phyloP scores from a whole-genome alignment of 2,888 invertebrate species.

The Drosophila anomalata region DNA sequence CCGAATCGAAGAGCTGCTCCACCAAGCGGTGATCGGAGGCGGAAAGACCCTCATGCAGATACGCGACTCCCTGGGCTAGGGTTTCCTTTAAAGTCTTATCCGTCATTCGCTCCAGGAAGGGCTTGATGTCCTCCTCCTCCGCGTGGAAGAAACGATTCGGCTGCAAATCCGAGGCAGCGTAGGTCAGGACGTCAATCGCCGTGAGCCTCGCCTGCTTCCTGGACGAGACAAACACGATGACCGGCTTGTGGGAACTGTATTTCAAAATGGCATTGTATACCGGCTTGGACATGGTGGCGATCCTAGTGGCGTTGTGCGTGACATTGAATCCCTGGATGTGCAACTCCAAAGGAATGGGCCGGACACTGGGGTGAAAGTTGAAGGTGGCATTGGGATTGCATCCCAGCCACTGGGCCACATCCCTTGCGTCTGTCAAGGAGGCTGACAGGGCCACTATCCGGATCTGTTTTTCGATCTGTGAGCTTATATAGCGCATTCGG shows the following conservation, averaged over 20 bases:
- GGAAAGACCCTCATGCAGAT: slow-evolving; percentile 97
- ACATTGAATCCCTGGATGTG: slow-evolving; percentile 99
- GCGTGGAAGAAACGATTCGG: slow-evolving; percentile 96
- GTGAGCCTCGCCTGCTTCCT: slow-evolving; percentile 96
- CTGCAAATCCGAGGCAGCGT: slow-evolving; percentile 94
- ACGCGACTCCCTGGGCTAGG: slow-evolving; percentile 97
- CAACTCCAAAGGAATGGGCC: slow-evolving; percentile 96
- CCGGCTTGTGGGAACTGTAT: slow-evolving; percentile 93
- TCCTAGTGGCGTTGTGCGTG: slow-evolving; percentile 97
- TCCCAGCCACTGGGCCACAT: slow-evolving; percentile 98
- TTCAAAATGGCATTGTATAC: slow-evolving; percentile 96
- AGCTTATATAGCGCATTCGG: slow-evolving; percentile 97
- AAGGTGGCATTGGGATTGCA: slow-evolving; percentile 96
- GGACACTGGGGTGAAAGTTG: slow-evolving; percentile 99
- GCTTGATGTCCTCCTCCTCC: slow-evolving; percentile 92
- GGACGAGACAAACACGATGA: slow-evolving; percentile 95
- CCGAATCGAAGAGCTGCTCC: slow-evolving; percentile 96
- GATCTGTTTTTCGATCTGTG: slow-evolving; percentile 95
- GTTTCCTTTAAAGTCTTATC: slow-evolving; percentile 97
- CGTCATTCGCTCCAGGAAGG: slow-evolving; percentile 93
- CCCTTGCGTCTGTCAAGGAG: slow-evolving; percentile 96
- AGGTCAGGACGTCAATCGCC: slow-evolving; percentile 97
- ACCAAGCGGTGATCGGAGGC: slow-evolving; percentile 94
- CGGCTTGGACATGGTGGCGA: slow-evolving; percentile 99
- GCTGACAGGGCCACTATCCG: slow-evolving; percentile 97